A percentile compares a stretch with the other conserved stretches of the same genome.
These are phyloP conservation scores for Phyllostomus hastatus DNA, from an alignment of 2,113 vertebrate species.

Conservation along the genomic window DNA sequence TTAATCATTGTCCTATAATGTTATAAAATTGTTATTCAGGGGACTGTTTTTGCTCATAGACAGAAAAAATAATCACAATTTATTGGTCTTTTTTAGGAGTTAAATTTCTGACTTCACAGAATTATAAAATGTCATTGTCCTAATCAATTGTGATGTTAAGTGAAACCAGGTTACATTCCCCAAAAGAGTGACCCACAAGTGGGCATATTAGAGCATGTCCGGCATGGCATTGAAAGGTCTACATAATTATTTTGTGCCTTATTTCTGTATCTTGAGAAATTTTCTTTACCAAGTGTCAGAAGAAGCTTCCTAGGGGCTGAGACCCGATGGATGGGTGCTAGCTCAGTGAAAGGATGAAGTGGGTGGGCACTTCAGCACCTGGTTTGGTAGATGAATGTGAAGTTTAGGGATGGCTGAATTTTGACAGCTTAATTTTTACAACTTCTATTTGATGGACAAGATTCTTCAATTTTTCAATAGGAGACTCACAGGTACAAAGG, in stretches of 20 bases:
- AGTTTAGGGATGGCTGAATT: not conserved
- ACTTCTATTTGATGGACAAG: not conserved
- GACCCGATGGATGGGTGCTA: not conserved
- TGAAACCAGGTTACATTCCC: not conserved
- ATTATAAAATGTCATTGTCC: not conserved
- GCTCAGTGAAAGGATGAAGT: not conserved
- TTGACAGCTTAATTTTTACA: not conserved
- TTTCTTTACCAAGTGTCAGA: not conserved
- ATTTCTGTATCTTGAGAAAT: not conserved
- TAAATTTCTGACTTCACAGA: not conserved
- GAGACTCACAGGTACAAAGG: not conserved
- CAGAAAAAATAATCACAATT: not conserved
- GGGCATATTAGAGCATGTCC: not conserved
- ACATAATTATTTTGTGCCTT: not conserved
- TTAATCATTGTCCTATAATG: not conserved
- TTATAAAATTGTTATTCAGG: not conserved
- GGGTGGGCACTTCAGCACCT: not conserved
- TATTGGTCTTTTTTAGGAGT: not conserved
- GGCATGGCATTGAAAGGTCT: not conserved
- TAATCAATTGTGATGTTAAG: not conserved
- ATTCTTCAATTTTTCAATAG: not conserved
- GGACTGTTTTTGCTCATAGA: not conserved
- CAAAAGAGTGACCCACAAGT: not conserved
- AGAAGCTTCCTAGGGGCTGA: not conserved
- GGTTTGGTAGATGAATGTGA: not conserved